Evolutionary conservation across 2,797 vertebrate species (phyloP), one percentile per base, ranked within the genome.

Genomic region (Vultur gryphus): DNA sequence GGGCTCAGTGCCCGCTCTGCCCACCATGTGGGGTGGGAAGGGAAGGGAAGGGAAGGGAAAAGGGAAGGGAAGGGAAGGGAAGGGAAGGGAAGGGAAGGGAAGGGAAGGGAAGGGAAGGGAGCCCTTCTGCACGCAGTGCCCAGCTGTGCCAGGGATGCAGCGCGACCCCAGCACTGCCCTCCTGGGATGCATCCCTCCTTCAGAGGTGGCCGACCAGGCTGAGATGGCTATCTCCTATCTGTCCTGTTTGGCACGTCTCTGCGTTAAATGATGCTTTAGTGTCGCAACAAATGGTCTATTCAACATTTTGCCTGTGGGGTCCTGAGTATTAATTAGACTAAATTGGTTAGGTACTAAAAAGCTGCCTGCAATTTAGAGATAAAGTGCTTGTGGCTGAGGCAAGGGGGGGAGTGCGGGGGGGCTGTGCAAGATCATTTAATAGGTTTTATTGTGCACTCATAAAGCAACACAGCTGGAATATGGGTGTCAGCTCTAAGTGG

Each of bases 321-420:
- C 83, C 73, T 28, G 73, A 65, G 89, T 69, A 81, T 96, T 96
- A 97, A 96, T 93, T 95, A 97, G 93, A 31, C 39, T 97, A 85
- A 97, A 97, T 86, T 93, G 72, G 65, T 82, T 70, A 83, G 67
- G 54, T 79, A 51, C 81, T 96, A 95, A 88, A 90, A 93, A 95
- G 84, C 90, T 90, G 93, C 84, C 92, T 97, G 97, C 89, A 97
- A 52, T 93, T 97, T 92, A 41, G 83, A 96, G 91, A 96, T 96
- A 97, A 97, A 95, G 84, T 81, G 39, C 71, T 88, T 58, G 81
- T 82, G 62, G 65, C 57, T 77, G 35, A 33, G 46, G 70, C 23
- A 37, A 37, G 79, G 9, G 12, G 44, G 31, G 35, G n/a, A 39
- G 48, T 4, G 13, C 5, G 9, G 72, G n/a, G 64, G 31, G 61